Base-by-base conservation (phyloP, 2,113 vertebrate genomes). In the Symphodus melops region DNA sequence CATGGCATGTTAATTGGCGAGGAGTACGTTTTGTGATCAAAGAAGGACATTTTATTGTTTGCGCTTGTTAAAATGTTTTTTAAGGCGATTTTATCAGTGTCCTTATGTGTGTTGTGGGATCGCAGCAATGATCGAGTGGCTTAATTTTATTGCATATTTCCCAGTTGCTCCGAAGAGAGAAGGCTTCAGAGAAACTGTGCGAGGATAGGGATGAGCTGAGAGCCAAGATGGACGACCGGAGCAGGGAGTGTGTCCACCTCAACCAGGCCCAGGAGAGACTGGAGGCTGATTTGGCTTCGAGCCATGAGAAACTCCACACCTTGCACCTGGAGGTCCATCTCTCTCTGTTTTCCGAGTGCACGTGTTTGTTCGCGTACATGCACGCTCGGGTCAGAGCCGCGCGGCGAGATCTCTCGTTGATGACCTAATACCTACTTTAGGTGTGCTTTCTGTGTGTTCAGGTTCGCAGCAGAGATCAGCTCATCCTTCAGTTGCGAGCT, bases 401-500 rank as follows among this genome's bases (percentile, higher is more conserved):
- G 56, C 23, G 2, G 8, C 33, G 9, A 23, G 63, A 41, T 14
- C 39, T 28, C 1, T n/a, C 9, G 25, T 8, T 46, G 9, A 44
- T 17, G 21, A 41, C 36, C 16, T 37, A 37, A 12, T 10, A 9
- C 37, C 52, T n/a, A 53, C 23, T 55, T 6, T 33, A 8, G 9
- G 3, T 21, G 12, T 53, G 3, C 73, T 64, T 56, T 62, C 19
- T 75, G 23, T 23, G 44, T 63, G 25, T 72, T 81, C 9, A 93
- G 82, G 74, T 91, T 46, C 74, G 28, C 62, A 87, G 77, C 67
- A 86, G 83, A 87, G 79, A 94, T 81, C 79, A 92, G 77, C 55
- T 82, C 0, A 89, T 94, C 88, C 83, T 94, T 81, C 64, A 88
- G 67, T 76, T 93, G 54, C 86, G 84, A 83, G 74, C 21, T 57